These are phyloP conservation scores for Rhinolophus ferrumequinum DNA, from an alignment of 2,113 vertebrate species.

Conservation along the genomic window DNA sequence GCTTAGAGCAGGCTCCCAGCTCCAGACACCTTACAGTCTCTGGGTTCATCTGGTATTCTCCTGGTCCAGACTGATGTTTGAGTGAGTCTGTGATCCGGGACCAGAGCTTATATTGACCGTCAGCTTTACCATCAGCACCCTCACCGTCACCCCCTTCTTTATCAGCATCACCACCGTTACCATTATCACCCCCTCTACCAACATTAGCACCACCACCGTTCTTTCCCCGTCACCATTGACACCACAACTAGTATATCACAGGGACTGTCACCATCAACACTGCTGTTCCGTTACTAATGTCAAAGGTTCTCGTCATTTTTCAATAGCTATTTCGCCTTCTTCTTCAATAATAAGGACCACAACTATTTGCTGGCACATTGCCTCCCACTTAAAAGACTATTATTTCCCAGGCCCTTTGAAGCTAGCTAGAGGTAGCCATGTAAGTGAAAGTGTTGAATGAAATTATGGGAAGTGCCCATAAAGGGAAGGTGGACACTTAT, in stretches of 20 bases:
- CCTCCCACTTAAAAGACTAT: neutral
- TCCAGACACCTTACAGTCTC: neutral
- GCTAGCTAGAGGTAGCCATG: neutral
- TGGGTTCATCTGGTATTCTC: neutral
- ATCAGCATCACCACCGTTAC: neutral
- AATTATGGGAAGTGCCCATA: neutral
- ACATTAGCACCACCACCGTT: neutral
- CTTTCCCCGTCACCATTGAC: neutral
- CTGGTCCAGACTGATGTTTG: neutral
- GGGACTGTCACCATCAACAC: neutral
- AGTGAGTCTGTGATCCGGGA: neutral
- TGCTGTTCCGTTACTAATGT: neutral
- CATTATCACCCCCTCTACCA: neutral
- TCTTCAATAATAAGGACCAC: neutral
- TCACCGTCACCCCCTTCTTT: neutral
- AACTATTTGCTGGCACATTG: neutral
- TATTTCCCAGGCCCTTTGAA: neutral
- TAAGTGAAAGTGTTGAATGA: neutral
- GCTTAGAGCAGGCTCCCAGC: neutral
- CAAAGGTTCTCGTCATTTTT: neutral
- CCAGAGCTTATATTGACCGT: neutral
- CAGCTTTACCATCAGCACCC: neutral
- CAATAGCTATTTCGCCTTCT: neutral
- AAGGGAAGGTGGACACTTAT: neutral
- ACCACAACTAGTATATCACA: neutral